Percentiles rank a stretch among this genome's conserved stretches.
Conservation (phyloP, 2,797 vertebrate species). For the Agapornis canus region DNA sequence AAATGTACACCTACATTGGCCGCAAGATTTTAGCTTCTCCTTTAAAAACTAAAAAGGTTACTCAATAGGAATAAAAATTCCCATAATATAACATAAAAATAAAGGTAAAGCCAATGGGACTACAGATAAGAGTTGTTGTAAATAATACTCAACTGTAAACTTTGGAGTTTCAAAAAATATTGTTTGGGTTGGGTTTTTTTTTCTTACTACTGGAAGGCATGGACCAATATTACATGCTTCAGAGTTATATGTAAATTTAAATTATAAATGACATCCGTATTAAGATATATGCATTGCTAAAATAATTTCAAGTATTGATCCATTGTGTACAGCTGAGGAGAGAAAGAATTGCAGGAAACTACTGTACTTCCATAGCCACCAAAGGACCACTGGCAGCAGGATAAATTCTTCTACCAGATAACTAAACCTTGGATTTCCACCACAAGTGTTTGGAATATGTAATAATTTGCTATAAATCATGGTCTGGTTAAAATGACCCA, state of each 20-base stretch:
- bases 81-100: conserved; percentile 13
- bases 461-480: neutral
- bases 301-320: neutral
- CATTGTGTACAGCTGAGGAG: neutral
- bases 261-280: neutral
- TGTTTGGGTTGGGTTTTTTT: neutral
- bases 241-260: neutral
- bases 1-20: conserved; percentile 43
- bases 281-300: neutral
- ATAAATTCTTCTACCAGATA: neutral
- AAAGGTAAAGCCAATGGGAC: conserved; percentile 16
- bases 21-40: conserved; percentile 40
- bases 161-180: neutral
- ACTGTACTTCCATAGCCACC: neutral
- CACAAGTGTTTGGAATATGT: neutral
- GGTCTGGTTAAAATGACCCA: neutral
- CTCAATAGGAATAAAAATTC: conserved; percentile 52
- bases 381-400: neutral
- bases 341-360: neutral
- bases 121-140: neutral
- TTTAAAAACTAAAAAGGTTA: conserved; percentile 65
- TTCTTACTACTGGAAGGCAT: neutral
- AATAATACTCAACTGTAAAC: neutral
- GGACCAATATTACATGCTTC: neutral
- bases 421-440: neutral